Evolutionary conservation across 2,113 vertebrate genomes (phyloP).

Genomic region (Dendropsophus ebraccatus): DNA sequence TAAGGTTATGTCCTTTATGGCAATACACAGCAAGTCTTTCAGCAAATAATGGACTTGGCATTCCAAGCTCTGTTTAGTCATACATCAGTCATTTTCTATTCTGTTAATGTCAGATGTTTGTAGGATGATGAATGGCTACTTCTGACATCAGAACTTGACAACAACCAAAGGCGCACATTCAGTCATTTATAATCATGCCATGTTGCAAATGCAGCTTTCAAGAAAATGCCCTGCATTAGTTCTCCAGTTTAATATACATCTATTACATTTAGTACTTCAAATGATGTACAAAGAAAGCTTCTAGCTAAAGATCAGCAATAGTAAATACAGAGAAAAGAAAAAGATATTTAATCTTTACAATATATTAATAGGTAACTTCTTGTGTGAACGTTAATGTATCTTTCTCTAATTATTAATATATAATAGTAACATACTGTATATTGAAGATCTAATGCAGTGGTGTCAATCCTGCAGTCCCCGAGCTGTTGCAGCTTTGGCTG

Average conservation of each 20-base stretch:
- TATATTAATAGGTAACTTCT: too few relatives aligned
- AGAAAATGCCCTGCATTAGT: conserved; percentile 36
- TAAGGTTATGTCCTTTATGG: conserved; percentile 41
- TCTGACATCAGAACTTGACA: conserved; percentile 54
- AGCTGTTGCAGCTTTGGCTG: too few relatives aligned
- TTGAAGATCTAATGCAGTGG: too few relatives aligned
- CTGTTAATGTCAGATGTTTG: conserved; percentile 54
- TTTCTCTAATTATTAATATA: too few relatives aligned
- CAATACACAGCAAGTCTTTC: conserved; percentile 24
- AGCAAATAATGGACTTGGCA: conserved; percentile 54
- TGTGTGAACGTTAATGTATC: too few relatives aligned
- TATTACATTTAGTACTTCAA: conserved; percentile 29
- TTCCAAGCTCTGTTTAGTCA: conserved; percentile 56
- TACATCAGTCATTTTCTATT: conserved; percentile 56
- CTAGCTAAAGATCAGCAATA: neutral
- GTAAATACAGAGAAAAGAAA: neutral
- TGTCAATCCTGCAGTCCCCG: too few relatives aligned
- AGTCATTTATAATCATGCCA: conserved; percentile 53
- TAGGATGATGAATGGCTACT: conserved; percentile 49
- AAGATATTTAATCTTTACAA: too few relatives aligned
- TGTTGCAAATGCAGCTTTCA: conserved; percentile 45
- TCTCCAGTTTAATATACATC: conserved; percentile 36
- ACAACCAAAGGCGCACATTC: conserved; percentile 48
- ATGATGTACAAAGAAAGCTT: neutral
- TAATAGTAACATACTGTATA: too few relatives aligned